Base-by-base conservation (phyloP, 2,888 invertebrate species). In the Bedellia somnulentella region DNA sequence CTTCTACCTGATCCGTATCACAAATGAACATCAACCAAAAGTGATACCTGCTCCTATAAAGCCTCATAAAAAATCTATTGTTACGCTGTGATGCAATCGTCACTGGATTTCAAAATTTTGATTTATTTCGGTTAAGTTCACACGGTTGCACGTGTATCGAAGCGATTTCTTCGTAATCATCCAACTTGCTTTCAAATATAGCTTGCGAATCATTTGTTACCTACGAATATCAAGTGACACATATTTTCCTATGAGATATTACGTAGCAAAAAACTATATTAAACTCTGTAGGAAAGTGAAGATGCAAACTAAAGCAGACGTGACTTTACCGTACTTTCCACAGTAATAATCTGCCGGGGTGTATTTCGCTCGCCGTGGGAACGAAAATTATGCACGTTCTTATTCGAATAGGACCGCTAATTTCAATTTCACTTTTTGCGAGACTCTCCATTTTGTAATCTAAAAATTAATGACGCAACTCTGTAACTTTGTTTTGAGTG, bases 111-210 rank as follows among this genome's bases (percentile, higher is more conserved):
- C 5, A 26, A 15, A 15, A 14, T 26, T 26, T 26, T 9, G 14
- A 41, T 26, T 49, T 25, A 15, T 52, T 47, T 33, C 30, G 36
- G 36, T 35, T 33, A 33, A 35, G 49, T 56, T 64, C 67, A 53
- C 67, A 71, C 60, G 55, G 62, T 57, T 44, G 54, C 71, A 68
- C 68, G 67, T 68, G 70, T n/a, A n/a, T n/a, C n/a, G n/a, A n/a
- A n/a, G n/a, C n/a, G n/a, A n/a, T n/a, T n/a, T n/a, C n/a, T n/a
- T n/a, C n/a, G n/a, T n/a, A n/a, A n/a, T n/a, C n/a, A n/a, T n/a
- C n/a, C n/a, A n/a, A n/a, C n/a, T n/a, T n/a, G n/a, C n/a, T n/a
- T n/a, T n/a, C n/a, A n/a, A n/a, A n/a, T n/a, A n/a, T n/a, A n/a
- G n/a, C n/a, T n/a, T n/a, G n/a, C n/a, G n/a, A n/a, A n/a, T n/a